phyloP scores from a whole-genome alignment of 2,113 vertebrate genomes.

The Coturnix japonica region DNA sequence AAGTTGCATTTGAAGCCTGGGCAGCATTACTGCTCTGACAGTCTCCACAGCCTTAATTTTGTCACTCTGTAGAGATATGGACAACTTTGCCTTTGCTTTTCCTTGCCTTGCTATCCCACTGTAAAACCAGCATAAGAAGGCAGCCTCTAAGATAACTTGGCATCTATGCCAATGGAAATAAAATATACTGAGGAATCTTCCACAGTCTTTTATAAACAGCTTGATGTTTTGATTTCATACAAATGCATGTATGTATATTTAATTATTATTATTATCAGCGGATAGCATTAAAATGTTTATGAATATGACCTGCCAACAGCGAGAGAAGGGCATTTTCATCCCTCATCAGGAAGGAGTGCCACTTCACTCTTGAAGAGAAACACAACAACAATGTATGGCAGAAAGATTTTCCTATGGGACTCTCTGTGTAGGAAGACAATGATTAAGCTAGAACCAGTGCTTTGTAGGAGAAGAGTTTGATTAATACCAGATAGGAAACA shows the following conservation, averaged over 20 bases:
- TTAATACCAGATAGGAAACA: not conserved
- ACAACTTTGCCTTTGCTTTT: not conserved
- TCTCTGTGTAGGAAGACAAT: not conserved
- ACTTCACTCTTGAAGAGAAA: not conserved
- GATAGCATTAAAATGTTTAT: not conserved
- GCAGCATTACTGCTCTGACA: not conserved
- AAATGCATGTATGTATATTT: fast-evolving
- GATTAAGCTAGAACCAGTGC: not conserved
- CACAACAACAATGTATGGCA: not conserved
- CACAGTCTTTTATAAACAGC: fast-evolving
- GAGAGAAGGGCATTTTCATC: not conserved
- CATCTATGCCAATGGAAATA: not conserved
- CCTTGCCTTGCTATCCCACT: fast-evolving
- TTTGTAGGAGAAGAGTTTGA: not conserved
- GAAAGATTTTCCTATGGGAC: not conserved
- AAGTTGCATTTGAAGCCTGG: not conserved
- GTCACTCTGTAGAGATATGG: not conserved
- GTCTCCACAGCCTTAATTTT: fast-evolving
- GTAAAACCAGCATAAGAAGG: not conserved
- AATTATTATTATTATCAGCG: not conserved
- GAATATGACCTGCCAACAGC: not conserved
- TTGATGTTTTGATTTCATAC: not conserved
- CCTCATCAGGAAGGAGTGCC: not conserved
- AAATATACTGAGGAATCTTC: not conserved
- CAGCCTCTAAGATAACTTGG: not conserved